Base-by-base conservation (phyloP, 1,140 invertebrate genomes). In the Halesus radiatus region DNA sequence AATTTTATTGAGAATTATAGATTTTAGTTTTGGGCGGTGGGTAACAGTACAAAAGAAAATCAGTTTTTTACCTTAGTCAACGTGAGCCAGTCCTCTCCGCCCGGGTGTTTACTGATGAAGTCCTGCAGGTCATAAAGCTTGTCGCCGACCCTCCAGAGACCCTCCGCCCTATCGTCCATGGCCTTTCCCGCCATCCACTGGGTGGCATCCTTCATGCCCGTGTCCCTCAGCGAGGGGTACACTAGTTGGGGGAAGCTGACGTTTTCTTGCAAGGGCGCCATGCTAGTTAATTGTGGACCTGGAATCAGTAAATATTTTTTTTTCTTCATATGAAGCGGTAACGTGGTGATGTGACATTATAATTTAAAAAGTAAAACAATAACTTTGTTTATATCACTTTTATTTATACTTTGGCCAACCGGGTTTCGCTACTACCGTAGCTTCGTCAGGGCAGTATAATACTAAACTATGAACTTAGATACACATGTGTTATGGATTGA, bases 71-170 rank as follows among this genome's bases (percentile, higher is more conserved):
- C 92, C 87, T 92, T 92, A 3, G 94, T 95, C 3, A 93, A 75
- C 74, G 90, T 84, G 7, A 96, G 85, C 95, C 95, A 96, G 84
- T 95, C 93, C 10, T 86, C 68, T 16, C 95, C 95, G 37, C 96
- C 96, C n/a, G 96, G 96, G 90, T 97, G 96, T 20, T 85, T 90
- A 0, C 90, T 80, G 0, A 93, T 86, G 84, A 95, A 97, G 20
- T 89, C 87, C 5, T 87, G 90, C 16, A 97, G 88, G 86, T 97
- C 93, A 85, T 97, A 97, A 0, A 97, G 89, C 54, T 89, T 89
- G 86, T 96, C 91, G 81, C 93, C 91, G 16, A 97, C 91, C 76
- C 96, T 89, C 96, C 96, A 97, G 0, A 96, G 87, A 7, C 91
- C 92, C 85, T 95, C 94, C 0, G 95, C 94, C 15, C 92, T 92